These are phyloP conservation scores for Ornithoptera alexandrae DNA, from an alignment of 2,888 invertebrate genomes.

Conservation along the genomic window DNA sequence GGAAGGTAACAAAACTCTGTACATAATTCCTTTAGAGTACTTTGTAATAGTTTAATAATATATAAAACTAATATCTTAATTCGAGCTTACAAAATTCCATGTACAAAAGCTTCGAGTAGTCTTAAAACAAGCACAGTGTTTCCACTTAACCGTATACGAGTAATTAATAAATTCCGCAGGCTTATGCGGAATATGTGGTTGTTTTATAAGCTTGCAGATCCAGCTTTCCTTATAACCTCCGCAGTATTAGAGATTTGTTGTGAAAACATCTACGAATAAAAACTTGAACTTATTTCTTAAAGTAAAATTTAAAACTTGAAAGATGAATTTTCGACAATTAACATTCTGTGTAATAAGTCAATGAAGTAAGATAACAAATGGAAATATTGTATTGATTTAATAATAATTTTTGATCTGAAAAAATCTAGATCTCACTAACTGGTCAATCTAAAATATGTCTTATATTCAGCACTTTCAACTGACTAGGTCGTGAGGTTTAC, in stretches of 20 bases:
- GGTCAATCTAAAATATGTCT: neutral
- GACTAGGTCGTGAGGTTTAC: neutral
- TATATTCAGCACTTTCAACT: neutral
- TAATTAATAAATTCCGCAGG: slow-evolving; percentile 27
- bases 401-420: neutral
- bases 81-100: neutral
- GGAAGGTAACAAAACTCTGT: no score
- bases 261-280: neutral
- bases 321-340: no score
- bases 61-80: neutral
- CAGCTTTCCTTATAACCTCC: slow-evolving; percentile 17
- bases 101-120: neutral
- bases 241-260: slow-evolving; percentile 14
- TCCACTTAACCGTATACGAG: slow-evolving; percentile 18
- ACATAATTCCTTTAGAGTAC: no score
- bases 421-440: neutral
- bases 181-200: slow-evolving; percentile 24
- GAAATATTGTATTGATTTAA: neutral
- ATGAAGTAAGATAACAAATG: neutral
- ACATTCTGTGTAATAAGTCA: no score
- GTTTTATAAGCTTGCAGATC: slow-evolving; percentile 18
- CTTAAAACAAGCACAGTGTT: neutral
- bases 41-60: neutral
- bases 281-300: no score
- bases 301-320: no score